Percentiles rank a stretch among this genome's conserved stretches.
These are phyloP conservation scores for Oryctolagus cuniculus DNA, from an alignment of 2,113 vertebrate genomes.

Conservation along the genomic window DNA sequence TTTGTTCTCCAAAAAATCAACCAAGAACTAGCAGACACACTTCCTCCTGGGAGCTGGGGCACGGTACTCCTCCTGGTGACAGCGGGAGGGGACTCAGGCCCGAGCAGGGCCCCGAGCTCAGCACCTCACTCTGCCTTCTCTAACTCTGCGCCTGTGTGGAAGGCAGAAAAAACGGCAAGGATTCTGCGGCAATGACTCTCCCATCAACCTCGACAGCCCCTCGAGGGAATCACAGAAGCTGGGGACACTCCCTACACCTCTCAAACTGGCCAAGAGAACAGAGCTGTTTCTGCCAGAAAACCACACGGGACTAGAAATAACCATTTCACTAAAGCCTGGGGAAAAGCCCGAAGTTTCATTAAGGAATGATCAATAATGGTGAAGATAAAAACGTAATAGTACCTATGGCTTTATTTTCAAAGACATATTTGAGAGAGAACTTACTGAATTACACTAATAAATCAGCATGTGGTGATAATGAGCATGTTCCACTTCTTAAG, in stretches of 20 bases:
- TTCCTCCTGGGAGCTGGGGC: neutral
- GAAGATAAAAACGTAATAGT: neutral
- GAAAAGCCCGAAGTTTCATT: neutral
- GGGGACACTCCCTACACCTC: neutral
- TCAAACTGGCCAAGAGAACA: conserved; percentile 6
- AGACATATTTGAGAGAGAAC: neutral
- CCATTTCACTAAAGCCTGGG: conserved; percentile 52
- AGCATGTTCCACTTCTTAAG: neutral
- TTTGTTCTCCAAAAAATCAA: neutral
- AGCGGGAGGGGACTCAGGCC: neutral
- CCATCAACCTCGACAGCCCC: neutral
- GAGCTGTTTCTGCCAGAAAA: conserved; percentile 55
- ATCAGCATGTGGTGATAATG: neutral
- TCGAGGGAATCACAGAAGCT: neutral
- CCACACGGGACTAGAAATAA: conserved; percentile 57
- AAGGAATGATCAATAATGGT: neutral
- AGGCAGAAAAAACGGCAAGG: neutral
- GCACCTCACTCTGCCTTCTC: neutral
- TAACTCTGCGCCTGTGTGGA: neutral
- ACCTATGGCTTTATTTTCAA: neutral
- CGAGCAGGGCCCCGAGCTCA: neutral
- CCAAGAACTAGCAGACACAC: neutral
- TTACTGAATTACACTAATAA: neutral
- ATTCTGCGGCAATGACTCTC: neutral
- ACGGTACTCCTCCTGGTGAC: fast-evolving